Percentiles rank a stretch among this genome's conserved stretches.
These are phyloP conservation scores for Mylabris phalerata DNA, from an alignment of 1,140 invertebrate species.

Conservation along the genomic window DNA sequence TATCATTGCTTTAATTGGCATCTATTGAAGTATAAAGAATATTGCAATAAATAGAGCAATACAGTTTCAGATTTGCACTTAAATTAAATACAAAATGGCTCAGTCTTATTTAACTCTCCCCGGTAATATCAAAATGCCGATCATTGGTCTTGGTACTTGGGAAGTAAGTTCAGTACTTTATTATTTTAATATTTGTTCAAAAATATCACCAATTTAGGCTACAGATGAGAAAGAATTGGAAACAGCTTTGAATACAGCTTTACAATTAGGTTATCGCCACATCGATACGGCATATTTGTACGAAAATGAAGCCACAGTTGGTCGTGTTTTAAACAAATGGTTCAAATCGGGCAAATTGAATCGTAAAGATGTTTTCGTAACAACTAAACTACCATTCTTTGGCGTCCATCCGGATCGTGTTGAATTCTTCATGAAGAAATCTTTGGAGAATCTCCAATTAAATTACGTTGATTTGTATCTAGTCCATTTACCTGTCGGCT, in stretches of 20 bases:
- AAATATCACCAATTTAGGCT: neutral
- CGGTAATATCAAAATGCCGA: constrained; percentile 20
- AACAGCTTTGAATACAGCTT: constrained; percentile 54
- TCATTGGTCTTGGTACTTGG: constrained; percentile 26
- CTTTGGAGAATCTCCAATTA: constrained; percentile 20
- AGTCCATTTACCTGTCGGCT: constrained; percentile 23
- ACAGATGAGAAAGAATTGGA: constrained; percentile 56
- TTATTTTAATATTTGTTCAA: neutral
- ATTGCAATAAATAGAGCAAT: too few relatives aligned
- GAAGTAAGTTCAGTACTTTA: constrained; percentile 15
- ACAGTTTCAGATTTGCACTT: too few relatives aligned
- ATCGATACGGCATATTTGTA: constrained; percentile 68
- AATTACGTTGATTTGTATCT: constrained; percentile 26
- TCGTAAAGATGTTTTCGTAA: constrained; percentile 72
- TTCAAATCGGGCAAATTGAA: constrained; percentile 59
- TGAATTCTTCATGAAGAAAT: constrained; percentile 23
- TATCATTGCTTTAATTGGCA: too few relatives aligned
- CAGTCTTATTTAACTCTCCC: constrained; percentile 7
- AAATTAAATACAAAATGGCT: too few relatives aligned
- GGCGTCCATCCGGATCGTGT: constrained; percentile 46
- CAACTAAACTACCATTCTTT: constrained; percentile 60
- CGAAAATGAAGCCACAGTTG: constrained; percentile 71
- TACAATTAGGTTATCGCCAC: constrained; percentile 60
- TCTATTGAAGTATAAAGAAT: too few relatives aligned
- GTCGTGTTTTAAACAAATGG: constrained; percentile 66